Conservation (phyloP, 1,140 invertebrate species). For the Augochlora pura region DNA sequence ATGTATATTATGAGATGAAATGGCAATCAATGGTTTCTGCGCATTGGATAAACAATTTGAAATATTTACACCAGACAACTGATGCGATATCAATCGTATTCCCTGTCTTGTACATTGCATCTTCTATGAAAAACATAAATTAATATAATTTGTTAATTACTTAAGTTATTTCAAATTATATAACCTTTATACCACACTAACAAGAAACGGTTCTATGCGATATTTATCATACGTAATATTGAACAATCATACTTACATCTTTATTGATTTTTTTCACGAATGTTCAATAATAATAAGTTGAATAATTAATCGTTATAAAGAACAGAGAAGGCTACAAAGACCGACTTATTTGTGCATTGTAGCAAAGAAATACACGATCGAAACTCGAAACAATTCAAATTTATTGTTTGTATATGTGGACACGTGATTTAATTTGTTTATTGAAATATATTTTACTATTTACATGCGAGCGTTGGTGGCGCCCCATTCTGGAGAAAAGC, state of each 20-base stretch:
- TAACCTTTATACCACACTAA: neutral
- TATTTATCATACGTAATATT: neutral
- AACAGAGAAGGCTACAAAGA: neutral
- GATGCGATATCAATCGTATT: conserved; percentile 3
- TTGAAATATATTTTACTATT: too few species aligned
- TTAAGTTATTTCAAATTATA: neutral
- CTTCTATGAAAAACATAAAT: conserved; percentile 34
- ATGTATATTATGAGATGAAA: conserved; percentile 22
- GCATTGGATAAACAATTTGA: neutral
- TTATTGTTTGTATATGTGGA: too few species aligned
- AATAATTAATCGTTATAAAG: neutral
- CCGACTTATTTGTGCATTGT: too few species aligned
- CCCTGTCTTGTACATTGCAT: conserved; percentile 44
- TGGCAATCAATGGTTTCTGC: conserved; percentile 1
- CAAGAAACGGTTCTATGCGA: neutral
- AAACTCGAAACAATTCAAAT: too few species aligned
- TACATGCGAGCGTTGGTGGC: too few species aligned
- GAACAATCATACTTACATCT: neutral
- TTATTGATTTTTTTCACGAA: neutral
- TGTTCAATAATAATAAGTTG: neutral
- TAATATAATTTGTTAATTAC: neutral
- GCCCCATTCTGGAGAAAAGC: too few species aligned
- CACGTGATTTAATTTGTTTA: too few species aligned
- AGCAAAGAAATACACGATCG: too few species aligned
- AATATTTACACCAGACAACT: neutral